Evolutionary conservation across 2,888 invertebrate species (phyloP).

Genomic region (Hypercompe scribonia): DNA sequence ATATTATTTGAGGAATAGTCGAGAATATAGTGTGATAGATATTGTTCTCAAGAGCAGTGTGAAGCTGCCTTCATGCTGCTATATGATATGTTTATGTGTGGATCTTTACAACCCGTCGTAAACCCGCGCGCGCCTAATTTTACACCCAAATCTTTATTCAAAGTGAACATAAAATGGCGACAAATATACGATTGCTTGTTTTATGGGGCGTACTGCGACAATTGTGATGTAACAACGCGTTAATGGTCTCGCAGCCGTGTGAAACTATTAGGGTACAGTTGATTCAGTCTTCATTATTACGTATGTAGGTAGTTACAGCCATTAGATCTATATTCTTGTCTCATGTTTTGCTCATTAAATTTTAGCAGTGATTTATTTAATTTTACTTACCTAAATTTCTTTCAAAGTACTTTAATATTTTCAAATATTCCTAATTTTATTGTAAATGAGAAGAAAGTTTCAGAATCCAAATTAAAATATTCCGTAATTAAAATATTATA

Average conservation of each 20-base stretch:
- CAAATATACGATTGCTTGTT: slow-evolving; percentile 45
- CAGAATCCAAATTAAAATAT: background rate
- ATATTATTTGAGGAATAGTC: background rate
- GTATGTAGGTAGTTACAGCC: background rate
- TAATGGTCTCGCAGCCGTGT: slow-evolving; percentile 7
- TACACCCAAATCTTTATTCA: slow-evolving; percentile 53
- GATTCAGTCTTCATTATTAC: background rate
- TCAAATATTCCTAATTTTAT: background rate
- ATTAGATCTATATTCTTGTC: background rate
- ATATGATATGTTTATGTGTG: slow-evolving; percentile 17
- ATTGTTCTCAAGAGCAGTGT: background rate
- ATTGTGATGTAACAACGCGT: slow-evolving; percentile 33
- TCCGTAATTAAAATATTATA: too few species aligned
- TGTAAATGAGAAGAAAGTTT: background rate
- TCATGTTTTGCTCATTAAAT: background rate
- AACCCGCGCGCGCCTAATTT: slow-evolving; percentile 39
- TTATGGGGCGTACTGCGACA: slow-evolving; percentile 40
- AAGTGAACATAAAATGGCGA: slow-evolving; percentile 48
- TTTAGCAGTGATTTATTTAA: background rate
- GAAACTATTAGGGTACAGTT: background rate
- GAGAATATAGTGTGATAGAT: background rate
- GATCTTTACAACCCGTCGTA: slow-evolving; percentile 36
- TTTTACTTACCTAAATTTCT: background rate
- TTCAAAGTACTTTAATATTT: background rate
- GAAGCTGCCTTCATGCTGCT: background rate